phyloP scores from a whole-genome alignment of 2,113 vertebrate species.

The Leuciscus idus region DNA sequence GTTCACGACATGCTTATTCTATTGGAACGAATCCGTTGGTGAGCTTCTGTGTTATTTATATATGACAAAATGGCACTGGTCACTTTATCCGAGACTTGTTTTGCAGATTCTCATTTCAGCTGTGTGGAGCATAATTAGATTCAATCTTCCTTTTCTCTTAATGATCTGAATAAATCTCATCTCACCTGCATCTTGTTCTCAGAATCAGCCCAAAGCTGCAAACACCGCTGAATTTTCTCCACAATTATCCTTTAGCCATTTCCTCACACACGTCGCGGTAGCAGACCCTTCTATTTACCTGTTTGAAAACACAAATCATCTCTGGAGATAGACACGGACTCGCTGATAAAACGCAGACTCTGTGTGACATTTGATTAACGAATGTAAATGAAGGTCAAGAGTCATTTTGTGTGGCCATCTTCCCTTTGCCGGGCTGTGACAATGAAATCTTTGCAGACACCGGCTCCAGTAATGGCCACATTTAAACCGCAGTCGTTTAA shows the following conservation, averaged over 20 bases:
- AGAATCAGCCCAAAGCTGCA: background rate
- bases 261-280: background rate
- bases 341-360: slow-evolving; percentile 36
- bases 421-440: slow-evolving; percentile 32
- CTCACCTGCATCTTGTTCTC: slow-evolving; percentile 6
- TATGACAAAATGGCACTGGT: slow-evolving; percentile 29
- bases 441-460: slow-evolving; percentile 47
- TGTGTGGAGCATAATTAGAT: slow-evolving; percentile 25
- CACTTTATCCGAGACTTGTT: slow-evolving; percentile 18
- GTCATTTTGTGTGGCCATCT: slow-evolving; percentile 51
- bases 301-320: slow-evolving; percentile 34
- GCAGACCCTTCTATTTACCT: slow-evolving; percentile 32
- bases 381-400: slow-evolving; percentile 58
- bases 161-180: slow-evolving; percentile 26
- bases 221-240: background rate
- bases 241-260: background rate
- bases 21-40: slow-evolving; percentile 29
- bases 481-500: slow-evolving; percentile 51
- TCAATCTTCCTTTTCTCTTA: slow-evolving; percentile 24
- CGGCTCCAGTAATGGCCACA: slow-evolving; percentile 52
- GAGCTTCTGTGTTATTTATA: slow-evolving; percentile 39
- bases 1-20: slow-evolving; percentile 30
- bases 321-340: slow-evolving; percentile 27
- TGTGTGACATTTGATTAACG: slow-evolving; percentile 57
- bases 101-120: background rate